Evolutionary conservation across 2,888 invertebrate genomes (phyloP).

Genomic region (Scaptomyza parva): DNA sequence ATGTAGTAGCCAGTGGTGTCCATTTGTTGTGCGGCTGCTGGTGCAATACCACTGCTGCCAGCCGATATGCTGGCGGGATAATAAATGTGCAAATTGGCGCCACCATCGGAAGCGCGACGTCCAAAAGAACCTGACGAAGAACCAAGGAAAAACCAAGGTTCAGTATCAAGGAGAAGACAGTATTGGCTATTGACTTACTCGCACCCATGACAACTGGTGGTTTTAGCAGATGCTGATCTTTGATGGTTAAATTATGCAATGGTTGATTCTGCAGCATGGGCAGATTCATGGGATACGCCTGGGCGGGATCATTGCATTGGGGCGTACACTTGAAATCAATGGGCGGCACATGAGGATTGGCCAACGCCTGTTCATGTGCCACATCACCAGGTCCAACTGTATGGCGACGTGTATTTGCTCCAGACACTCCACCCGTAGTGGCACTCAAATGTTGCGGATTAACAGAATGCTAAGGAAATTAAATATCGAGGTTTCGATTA

Average conservation of each 20-base stretch:
- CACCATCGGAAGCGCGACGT: constrained; percentile 97
- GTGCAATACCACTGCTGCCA: constrained; percentile 55
- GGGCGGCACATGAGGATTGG: constrained; percentile 83
- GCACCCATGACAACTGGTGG: constrained; percentile 96
- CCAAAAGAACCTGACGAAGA: constrained; percentile 89
- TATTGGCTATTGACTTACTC: constrained; percentile 86
- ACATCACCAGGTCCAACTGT: constrained; percentile 97
- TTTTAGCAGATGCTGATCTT: constrained; percentile 96
- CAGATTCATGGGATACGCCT: constrained; percentile 90
- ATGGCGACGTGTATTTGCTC: constrained; percentile 90
- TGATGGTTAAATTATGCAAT: constrained; percentile 93
- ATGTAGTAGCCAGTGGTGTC: constrained; percentile 72
- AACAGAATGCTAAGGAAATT: constrained; percentile 51
- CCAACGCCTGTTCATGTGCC: constrained; percentile 91
- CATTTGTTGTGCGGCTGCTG: constrained; percentile 59
- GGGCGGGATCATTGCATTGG: constrained; percentile 65
- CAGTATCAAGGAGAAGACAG: neutral
- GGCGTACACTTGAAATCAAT: constrained; percentile 83
- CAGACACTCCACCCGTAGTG: constrained; percentile 60
- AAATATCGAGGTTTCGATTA: too few species aligned
- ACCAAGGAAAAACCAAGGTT: rapidly evolving
- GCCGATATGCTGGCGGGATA: constrained; percentile 86
- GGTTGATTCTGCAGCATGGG: constrained; percentile 93
- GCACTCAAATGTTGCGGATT: constrained; percentile 79
- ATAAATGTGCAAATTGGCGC: constrained; percentile 94